Evolutionary conservation across 2,888 invertebrate species (phyloP).

Genomic region (Tupiocoris notatus): DNA sequence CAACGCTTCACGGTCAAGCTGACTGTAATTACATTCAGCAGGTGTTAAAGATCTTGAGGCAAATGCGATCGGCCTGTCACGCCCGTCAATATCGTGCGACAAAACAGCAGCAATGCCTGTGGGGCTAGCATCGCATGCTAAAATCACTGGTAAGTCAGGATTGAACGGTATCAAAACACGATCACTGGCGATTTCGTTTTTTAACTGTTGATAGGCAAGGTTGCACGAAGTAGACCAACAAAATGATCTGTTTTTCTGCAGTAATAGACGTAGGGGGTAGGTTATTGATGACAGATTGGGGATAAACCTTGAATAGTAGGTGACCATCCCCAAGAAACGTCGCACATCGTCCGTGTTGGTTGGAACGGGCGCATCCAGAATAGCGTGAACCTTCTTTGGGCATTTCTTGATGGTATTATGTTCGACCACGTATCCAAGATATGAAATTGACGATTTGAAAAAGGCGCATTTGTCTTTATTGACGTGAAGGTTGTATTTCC

Average conservation of each 20-base stretch:
- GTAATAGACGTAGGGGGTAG: constrained; percentile 44
- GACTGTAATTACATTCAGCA: constrained; percentile 42
- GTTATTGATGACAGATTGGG: constrained; percentile 39
- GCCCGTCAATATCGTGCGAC: constrained; percentile 33
- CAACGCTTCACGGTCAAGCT: constrained; percentile 32
- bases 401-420: constrained; percentile 19
- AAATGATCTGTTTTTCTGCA: constrained; percentile 42
- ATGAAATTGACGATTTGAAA: constrained; percentile 10
- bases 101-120: constrained; percentile 32
- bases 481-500: constrained; percentile 10
- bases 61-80: no score
- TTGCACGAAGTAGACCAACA: constrained; percentile 47
- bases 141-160: constrained; percentile 46
- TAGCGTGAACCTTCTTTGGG: constrained; percentile 21
- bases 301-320: constrained; percentile 27
- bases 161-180: constrained; percentile 47
- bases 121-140: constrained; percentile 45
- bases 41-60: constrained; percentile 33
- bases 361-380: background rate
- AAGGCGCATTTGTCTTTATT: constrained; percentile 25
- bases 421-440: constrained; percentile 9
- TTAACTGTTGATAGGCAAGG: constrained; percentile 47
- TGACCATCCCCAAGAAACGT: constrained; percentile 21
- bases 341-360: background rate
- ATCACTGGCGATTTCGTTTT: no score